Evolutionary conservation across 2,888 invertebrate species (phyloP).

Genomic region (Heliothis peltigera): DNA sequence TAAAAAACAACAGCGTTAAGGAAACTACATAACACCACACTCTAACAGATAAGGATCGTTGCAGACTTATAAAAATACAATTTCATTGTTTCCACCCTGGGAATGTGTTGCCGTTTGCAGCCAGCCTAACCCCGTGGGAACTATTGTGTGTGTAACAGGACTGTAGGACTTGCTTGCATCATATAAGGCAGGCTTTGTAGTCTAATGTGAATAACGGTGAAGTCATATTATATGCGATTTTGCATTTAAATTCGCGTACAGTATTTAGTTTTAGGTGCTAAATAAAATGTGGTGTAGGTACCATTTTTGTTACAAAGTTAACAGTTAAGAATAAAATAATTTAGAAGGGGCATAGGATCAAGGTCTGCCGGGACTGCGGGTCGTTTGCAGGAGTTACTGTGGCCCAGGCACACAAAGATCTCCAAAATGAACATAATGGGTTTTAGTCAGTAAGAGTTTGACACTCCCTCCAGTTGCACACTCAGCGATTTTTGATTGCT

Average conservation of each 20-base stretch:
- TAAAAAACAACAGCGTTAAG: slow-evolving; percentile 53
- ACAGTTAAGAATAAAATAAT: too few species aligned
- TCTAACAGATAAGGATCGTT: slow-evolving; percentile 63
- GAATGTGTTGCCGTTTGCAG: slow-evolving; percentile 67
- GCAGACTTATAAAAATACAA: slow-evolving; percentile 59
- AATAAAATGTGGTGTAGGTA: too few species aligned
- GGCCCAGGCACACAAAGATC: too few species aligned
- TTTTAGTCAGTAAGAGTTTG: too few species aligned
- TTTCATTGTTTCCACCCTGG: slow-evolving; percentile 62
- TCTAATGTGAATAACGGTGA: slow-evolving; percentile 53
- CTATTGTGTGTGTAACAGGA: slow-evolving; percentile 64
- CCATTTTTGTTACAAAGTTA: too few species aligned
- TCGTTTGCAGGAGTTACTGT: too few species aligned
- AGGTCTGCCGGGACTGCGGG: too few species aligned
- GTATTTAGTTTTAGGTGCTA: not conserved
- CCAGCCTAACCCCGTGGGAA: slow-evolving; percentile 73
- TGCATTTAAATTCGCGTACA: not conserved
- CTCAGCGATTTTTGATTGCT: too few species aligned
- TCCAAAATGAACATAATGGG: too few species aligned
- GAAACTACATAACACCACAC: slow-evolving; percentile 60
- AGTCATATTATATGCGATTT: slow-evolving; percentile 10
- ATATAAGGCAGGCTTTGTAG: slow-evolving; percentile 51
- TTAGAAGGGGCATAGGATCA: too few species aligned
- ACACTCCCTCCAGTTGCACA: too few species aligned
- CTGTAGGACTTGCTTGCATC: slow-evolving; percentile 48